phyloP scores from a whole-genome alignment of 2,888 invertebrate genomes.

The Parthenolecanium corni region DNA sequence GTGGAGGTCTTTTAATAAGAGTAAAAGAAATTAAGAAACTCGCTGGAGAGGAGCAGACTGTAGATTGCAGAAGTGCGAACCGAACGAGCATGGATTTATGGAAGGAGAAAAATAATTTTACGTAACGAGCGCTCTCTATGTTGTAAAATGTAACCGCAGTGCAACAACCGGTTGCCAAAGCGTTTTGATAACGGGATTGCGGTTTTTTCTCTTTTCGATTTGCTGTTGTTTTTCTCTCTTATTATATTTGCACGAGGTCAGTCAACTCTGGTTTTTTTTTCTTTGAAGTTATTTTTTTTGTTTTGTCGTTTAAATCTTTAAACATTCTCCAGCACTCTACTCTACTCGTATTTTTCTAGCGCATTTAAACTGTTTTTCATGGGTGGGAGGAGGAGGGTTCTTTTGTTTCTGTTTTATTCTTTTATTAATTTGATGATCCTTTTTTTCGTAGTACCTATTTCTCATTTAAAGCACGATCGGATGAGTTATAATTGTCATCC shows the following conservation, averaged over 20 bases:
- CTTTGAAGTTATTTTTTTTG: background rate
- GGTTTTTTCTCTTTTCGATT: background rate
- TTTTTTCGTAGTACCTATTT: too few species aligned
- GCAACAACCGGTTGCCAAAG: constrained; percentile 18
- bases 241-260: constrained; percentile 24
- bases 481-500: too few species aligned
- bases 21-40: background rate
- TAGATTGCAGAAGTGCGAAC: too few species aligned
- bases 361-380: too few species aligned
- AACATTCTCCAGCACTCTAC: background rate
- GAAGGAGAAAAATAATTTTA: constrained; percentile 14
- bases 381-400: too few species aligned
- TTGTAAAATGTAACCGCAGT: background rate
- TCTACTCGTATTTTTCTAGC: background rate
- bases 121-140: constrained; percentile 21
- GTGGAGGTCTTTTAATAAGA: background rate
- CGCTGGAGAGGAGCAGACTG: background rate
- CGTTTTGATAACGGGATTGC: constrained; percentile 19
- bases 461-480: too few species aligned
- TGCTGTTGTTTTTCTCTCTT: background rate
- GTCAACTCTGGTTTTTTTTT: constrained; percentile 23
- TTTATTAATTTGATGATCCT: too few species aligned
- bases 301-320: background rate
- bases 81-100: too few species aligned
- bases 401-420: too few species aligned